These are phyloP conservation scores for Channallabes apus DNA, from an alignment of 2,797 vertebrate species.

Conservation along the genomic window DNA sequence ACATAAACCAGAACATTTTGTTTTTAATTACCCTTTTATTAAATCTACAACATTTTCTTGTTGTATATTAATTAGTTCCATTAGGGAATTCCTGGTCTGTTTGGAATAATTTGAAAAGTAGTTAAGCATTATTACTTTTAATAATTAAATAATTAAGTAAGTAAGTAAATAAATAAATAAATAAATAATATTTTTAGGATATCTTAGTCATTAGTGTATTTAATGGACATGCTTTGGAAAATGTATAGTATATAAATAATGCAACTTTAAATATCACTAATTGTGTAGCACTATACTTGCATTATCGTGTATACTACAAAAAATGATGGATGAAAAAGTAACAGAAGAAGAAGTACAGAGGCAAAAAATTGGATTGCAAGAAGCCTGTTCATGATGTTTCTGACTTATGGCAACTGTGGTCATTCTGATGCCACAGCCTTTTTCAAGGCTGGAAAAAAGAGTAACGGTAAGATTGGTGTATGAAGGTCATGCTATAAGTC, in stretches of 20 bases:
- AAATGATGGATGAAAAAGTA: not conserved
- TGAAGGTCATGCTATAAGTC: not conserved
- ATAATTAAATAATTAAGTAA: conserved; percentile 59
- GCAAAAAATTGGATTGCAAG: not conserved
- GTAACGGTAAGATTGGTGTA: not conserved
- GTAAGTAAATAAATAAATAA: not conserved
- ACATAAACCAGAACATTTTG: conserved; percentile 50
- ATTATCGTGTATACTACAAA: not conserved
- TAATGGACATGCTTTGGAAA: conserved; percentile 57
- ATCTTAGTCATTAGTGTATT: conserved; percentile 52
- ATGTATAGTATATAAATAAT: conserved; percentile 29
- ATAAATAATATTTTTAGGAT: not conserved
- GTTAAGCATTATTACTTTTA: conserved; percentile 59
- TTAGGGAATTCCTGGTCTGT: conserved; percentile 44
- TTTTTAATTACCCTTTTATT: conserved; percentile 60
- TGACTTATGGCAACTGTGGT: not conserved
- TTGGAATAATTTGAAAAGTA: conserved; percentile 51
- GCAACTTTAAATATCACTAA: conserved; percentile 23
- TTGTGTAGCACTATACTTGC: not conserved
- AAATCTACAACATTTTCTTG: conserved; percentile 50
- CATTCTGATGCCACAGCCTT: not conserved
- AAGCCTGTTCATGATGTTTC: not conserved
- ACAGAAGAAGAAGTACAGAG: no score
- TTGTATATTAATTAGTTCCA: conserved; percentile 63
- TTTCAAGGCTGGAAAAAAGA: not conserved